A percentile compares a stretch with the other conserved stretches of the same genome.
Conservation (phyloP, 2,797 vertebrate species). For the Chiloscyllium punctatum region DNA sequence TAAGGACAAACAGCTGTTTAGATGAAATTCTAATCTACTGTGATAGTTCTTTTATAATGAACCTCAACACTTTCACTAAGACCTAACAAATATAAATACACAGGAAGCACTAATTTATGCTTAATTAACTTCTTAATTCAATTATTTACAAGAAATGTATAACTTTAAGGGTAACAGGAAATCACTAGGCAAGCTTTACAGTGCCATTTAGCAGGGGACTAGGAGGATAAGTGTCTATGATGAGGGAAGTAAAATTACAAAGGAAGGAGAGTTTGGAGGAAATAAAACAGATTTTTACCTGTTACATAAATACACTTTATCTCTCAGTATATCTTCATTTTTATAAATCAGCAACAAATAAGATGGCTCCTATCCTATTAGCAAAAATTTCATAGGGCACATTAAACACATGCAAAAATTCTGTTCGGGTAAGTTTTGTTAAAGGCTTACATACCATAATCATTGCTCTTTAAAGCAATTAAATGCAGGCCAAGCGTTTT, state of each 20-base stretch:
- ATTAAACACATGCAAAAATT: neutral
- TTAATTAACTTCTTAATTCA: neutral
- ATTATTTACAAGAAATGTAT: neutral
- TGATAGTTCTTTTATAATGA: neutral
- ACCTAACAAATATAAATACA: neutral
- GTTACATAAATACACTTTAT: neutral
- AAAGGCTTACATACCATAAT: neutral
- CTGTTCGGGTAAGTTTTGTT: neutral
- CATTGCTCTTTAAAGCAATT: neutral
- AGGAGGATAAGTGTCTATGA: neutral
- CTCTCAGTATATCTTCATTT: neutral
- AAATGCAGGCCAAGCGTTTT: neutral
- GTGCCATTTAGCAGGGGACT: neutral
- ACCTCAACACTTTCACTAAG: neutral
- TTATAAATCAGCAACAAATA: constrained; percentile 15
- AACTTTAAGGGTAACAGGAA: neutral
- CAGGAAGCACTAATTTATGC: neutral
- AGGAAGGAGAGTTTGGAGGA: neutral
- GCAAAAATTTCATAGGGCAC: neutral
- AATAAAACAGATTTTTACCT: neutral
- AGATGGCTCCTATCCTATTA: constrained; percentile 3
- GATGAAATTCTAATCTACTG: neutral
- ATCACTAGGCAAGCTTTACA: neutral
- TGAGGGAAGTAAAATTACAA: neutral
- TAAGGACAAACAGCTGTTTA: neutral